Conservation (phyloP, 2,888 invertebrate species). For the Caenorhabditis angaria region DNA sequence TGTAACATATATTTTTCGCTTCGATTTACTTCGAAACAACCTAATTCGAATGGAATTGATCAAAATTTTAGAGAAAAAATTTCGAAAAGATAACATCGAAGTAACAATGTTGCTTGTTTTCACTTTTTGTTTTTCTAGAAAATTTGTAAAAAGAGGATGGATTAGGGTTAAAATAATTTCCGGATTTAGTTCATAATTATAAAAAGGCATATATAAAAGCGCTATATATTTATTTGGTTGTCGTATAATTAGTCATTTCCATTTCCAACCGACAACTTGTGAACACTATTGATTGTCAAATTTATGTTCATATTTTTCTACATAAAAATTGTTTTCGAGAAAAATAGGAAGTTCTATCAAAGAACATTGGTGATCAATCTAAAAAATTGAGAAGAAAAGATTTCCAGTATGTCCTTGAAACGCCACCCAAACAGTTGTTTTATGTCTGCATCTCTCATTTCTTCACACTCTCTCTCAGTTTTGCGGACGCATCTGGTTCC, state of each 20-base stretch:
- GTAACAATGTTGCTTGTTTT: no score
- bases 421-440: conserved; percentile 30
- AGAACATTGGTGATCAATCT: neutral
- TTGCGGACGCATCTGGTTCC: conserved; percentile 34
- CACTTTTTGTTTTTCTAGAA: no score
- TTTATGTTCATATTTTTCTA: no score
- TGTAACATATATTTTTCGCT: no score
- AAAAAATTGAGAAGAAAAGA: neutral
- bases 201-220: neutral
- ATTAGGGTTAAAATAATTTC: neutral
- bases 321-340: no score
- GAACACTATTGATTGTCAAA: no score
- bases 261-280: neutral
- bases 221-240: no score
- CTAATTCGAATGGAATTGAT: no score
- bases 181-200: neutral
- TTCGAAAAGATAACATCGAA: no score
- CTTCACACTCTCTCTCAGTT: conserved; percentile 8
- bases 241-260: conserved; percentile 1
- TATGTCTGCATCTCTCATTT: conserved; percentile 14
- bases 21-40: no score
- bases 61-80: no score
- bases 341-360: no score
- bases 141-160: neutral
- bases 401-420: conserved; percentile 5